phyloP scores from a whole-genome alignment of 2,113 vertebrate species.

The Caranx melampygus region DNA sequence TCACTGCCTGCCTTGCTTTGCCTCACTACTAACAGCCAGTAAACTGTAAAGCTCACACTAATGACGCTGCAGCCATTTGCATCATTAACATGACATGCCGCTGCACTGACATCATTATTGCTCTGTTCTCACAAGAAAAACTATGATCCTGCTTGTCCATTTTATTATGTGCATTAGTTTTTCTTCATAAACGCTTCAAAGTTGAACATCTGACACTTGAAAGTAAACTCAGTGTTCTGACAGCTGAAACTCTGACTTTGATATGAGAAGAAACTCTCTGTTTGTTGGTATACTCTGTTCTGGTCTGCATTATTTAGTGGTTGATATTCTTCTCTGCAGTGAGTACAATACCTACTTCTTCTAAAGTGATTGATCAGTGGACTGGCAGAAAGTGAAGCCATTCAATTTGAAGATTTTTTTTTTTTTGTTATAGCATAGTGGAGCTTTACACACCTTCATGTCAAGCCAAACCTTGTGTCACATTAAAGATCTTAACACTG shows the following conservation, averaged over 20 bases:
- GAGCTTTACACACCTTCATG: background rate
- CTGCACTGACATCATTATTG: constrained; percentile 7
- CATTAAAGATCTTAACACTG: background rate
- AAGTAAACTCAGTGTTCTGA: constrained; percentile 17
- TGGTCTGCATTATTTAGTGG: constrained; percentile 14
- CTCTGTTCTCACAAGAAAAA: background rate
- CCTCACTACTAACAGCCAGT: background rate
- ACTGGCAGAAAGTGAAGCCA: background rate
- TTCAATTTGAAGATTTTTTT: background rate
- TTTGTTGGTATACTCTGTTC: constrained; percentile 6
- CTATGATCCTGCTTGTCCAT: background rate
- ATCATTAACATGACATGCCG: background rate
- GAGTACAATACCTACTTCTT: background rate
- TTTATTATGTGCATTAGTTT: background rate
- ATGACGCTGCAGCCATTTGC: constrained; percentile 20
- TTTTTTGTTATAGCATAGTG: background rate
- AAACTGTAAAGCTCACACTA: constrained; percentile 10
- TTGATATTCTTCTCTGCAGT: constrained; percentile 3
- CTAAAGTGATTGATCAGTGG: background rate
- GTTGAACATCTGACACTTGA: background rate
- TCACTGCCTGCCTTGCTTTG: background rate
- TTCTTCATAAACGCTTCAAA: background rate
- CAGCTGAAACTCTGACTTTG: constrained; percentile 11
- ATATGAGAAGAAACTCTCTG: background rate
- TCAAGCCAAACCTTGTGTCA: background rate